Percentiles rank a stretch among this genome's conserved stretches.
phyloP scores from a whole-genome alignment of 2,113 vertebrate species.

The Vulpes lagopus region DNA sequence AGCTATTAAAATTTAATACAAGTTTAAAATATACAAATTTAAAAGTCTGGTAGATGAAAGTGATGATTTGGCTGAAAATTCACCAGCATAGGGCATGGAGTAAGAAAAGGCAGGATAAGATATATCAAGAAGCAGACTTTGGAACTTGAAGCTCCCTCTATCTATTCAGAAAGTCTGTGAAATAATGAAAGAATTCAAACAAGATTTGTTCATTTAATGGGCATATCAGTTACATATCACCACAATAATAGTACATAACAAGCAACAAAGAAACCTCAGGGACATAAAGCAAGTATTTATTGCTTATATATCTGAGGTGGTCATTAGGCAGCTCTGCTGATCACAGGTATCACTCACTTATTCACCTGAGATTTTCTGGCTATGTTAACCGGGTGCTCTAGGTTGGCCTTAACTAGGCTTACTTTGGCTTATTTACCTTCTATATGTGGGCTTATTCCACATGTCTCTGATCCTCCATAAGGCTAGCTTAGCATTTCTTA shows the following conservation, averaged over 20 bases:
- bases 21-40: neutral
- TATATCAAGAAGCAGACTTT: neutral
- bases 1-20: neutral
- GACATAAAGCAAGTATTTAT: neutral
- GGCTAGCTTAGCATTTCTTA: neutral
- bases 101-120: neutral
- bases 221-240: neutral
- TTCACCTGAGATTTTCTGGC: neutral
- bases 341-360: neutral
- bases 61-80: constrained; percentile 6
- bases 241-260: neutral
- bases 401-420: neutral
- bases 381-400: neutral
- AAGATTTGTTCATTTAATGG: neutral
- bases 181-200: neutral
- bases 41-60: neutral
- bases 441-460: neutral
- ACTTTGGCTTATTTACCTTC: neutral
- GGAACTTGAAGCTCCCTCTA: neutral
- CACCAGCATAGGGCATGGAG: neutral
- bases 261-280: neutral
- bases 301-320: neutral
- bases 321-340: neutral
- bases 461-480: neutral
- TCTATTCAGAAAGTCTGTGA: neutral